phyloP scores from a whole-genome alignment of 92 coral and sea anemone genomes.

The Siderastrea siderea region DNA sequence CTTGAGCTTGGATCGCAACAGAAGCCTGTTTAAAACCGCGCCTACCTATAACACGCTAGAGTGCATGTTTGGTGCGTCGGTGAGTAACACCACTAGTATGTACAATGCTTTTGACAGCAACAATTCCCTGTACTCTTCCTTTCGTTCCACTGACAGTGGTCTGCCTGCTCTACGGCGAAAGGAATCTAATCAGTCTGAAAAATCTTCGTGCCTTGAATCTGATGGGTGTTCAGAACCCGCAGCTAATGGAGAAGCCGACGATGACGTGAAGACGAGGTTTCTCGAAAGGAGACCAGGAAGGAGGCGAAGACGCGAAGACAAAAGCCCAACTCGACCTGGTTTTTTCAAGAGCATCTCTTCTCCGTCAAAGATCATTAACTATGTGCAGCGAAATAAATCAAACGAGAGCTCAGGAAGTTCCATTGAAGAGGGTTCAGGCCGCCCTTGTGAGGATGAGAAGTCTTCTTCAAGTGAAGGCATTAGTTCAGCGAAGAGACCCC shows the following conservation, averaged over 20 bases:
- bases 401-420: conserved; percentile 6
- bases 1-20: conserved; percentile 79
- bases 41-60: conserved; percentile 69
- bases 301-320: background rate
- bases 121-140: conserved; percentile 27
- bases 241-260: background rate
- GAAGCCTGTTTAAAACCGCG: conserved; percentile 63
- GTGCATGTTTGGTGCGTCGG: conserved; percentile 76
- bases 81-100: background rate
- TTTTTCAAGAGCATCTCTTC: conserved; percentile 56
- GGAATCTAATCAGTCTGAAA: conserved; percentile 1
- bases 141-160: conserved; percentile 37
- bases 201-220: conserved; percentile 37
- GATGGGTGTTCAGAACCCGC: conserved; percentile 14
- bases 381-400: conserved; percentile 12
- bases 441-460: background rate
- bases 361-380: conserved; percentile 47
- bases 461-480: conserved; percentile 5
- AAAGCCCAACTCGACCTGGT: conserved; percentile 39
- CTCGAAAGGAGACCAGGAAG: background rate
- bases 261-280: background rate
- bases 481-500: background rate
- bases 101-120: conserved; percentile 27
- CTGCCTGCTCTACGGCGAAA: background rate
- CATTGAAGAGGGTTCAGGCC: background rate